Evolutionary conservation across 37 sponge, comb jelly and placozoan genomes (phyloP), one percentile per base, ranked within the genome.

Genomic region (Bolinopsis microptera): DNA sequence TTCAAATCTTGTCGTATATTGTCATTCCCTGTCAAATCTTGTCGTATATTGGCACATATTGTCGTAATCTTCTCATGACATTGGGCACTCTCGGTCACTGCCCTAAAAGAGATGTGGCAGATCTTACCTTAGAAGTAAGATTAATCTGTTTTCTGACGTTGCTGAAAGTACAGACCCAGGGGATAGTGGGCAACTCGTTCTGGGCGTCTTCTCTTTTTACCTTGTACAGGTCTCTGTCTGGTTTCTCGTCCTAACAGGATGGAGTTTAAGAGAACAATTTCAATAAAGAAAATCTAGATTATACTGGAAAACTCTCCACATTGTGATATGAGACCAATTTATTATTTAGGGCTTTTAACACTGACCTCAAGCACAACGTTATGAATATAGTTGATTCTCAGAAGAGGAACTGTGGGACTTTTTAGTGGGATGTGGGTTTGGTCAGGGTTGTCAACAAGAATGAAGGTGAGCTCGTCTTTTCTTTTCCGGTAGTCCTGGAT

Each of bases 351-450:
- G n/a, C n/a, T n/a, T n/a, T n/a, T n/a, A n/a, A n/a, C 25, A 28
- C 74, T 77, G 1, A 77, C 80, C 80, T 77, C 80, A 1, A 77
- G 21, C 1, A 77, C 80, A 35, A 77, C 32, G 36, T 77, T 77
- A 32, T 77, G 80, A 32, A 77, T 77, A 36, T 77, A 77, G 80
- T 32, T 77, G 35, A 77, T 77, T 32, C 80, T 32, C 3, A 77
- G 36, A 1, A 77, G 36, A 36, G 80, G 80, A 1, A 77, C 80
- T 22, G 80, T 32, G 0, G 80, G 80, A 32, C 32, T 77, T 18
- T 77, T 77, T 18, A 77, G 36, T 21, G 80, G 80, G 36, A 77
- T 77, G 80, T 77, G 80, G 5, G 80, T 77, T 32, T 77, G 80
- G 36, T 77, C 80, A 1, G 80, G 80, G 37, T 77, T 77, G 18